Evolutionary conservation across 1,140 invertebrate genomes (phyloP).

Genomic region (Stegodyphus dumicola): DNA sequence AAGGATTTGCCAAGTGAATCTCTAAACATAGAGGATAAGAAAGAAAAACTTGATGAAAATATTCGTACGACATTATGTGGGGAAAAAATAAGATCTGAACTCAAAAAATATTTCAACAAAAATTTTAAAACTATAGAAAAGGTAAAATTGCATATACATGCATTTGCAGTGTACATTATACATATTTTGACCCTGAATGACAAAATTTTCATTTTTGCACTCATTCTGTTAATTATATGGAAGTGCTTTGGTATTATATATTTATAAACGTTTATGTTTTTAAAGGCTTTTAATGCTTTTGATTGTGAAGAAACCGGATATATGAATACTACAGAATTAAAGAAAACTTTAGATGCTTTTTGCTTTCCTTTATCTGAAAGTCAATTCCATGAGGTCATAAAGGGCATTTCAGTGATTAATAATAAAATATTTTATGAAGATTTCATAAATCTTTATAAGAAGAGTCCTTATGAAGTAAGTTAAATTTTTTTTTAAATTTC

Average conservation of each 20-base stretch:
- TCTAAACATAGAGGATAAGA: too few relatives aligned
- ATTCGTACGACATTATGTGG: not conserved
- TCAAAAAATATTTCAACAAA: conserved; percentile 37
- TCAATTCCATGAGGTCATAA: conserved; percentile 23
- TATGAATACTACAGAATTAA: conserved; percentile 17
- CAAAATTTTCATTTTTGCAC: not conserved
- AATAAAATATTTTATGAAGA: conserved; percentile 41
- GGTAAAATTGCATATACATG: conserved; percentile 8
- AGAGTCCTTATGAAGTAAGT: conserved; percentile 40
- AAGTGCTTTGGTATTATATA: not conserved
- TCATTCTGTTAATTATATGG: not conserved
- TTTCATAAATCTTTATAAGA: conserved; percentile 29
- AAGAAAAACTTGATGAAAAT: too few relatives aligned
- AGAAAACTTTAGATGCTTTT: conserved; percentile 14
- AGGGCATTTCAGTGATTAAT: not conserved
- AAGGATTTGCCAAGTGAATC: too few relatives aligned
- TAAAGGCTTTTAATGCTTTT: conserved; percentile 53
- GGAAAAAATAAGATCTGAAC: conserved; percentile 23
- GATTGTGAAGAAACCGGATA: conserved; percentile 44
- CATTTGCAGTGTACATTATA: not conserved
- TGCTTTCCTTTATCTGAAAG: conserved; percentile 25
- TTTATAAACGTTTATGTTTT: not conserved
- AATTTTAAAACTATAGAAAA: conserved; percentile 45
- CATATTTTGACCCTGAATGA: not conserved
- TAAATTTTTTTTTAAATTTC: too few relatives aligned